phyloP scores from a whole-genome alignment of 2,797 vertebrate genomes.

The Rhabdophis nuchalis region DNA sequence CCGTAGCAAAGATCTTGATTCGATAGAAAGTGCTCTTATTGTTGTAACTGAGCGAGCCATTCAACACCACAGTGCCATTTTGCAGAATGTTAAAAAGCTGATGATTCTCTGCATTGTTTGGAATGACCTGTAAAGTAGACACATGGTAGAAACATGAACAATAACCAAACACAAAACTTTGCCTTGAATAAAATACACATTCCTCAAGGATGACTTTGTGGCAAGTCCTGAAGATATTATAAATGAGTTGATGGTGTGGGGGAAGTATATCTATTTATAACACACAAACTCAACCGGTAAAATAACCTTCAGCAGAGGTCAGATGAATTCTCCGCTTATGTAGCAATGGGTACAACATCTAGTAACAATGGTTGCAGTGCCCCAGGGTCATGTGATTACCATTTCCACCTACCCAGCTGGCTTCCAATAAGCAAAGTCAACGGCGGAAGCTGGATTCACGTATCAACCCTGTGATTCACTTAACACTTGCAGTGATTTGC shows the following conservation, averaged over 20 bases:
- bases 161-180: neutral
- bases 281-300: neutral
- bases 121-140: slow-evolving; percentile 72
- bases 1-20: slow-evolving; percentile 77
- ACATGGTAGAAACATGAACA: neutral
- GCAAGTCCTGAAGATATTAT: neutral
- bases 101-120: slow-evolving; percentile 32
- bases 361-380: neutral
- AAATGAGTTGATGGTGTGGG: neutral
- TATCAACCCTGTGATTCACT: neutral
- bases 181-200: neutral
- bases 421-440: neutral
- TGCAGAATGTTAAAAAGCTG: slow-evolving; percentile 71
- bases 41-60: slow-evolving; percentile 72
- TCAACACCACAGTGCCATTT: slow-evolving; percentile 73
- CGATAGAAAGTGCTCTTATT: slow-evolving; percentile 80
- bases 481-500: neutral
- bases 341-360: neutral
- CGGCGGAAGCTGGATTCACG: neutral
- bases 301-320: neutral
- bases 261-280: neutral
- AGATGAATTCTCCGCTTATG: neutral
- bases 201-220: neutral
- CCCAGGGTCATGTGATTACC: neutral
- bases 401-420: neutral